Evolutionary conservation across 2,888 invertebrate species (phyloP).

Genomic region (Osmoderma eremita): DNA sequence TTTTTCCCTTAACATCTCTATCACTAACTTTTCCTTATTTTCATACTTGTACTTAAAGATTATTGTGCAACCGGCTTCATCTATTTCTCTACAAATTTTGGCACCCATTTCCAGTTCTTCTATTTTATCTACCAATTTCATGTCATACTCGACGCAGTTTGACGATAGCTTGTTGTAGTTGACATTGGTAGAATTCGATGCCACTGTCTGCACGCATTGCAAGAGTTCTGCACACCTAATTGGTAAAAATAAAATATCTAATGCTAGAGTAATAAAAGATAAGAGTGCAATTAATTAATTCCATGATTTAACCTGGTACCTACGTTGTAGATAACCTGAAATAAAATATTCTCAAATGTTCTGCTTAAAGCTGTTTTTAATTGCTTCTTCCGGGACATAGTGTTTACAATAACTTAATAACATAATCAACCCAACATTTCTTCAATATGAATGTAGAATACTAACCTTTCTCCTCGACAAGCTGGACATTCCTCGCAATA

Average conservation of each 20-base stretch:
- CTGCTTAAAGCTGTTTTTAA: too few relatives aligned
- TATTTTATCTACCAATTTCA: conserved; percentile 59
- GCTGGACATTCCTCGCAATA: conserved; percentile 81
- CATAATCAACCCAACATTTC: too few relatives aligned
- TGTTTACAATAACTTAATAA: too few relatives aligned
- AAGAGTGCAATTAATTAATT: too few relatives aligned
- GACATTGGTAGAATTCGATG: conserved; percentile 62
- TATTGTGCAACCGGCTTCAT: conserved; percentile 63
- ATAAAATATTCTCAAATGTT: too few relatives aligned
- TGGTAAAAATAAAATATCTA: background rate
- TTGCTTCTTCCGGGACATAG: too few relatives aligned
- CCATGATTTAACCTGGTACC: too few relatives aligned
- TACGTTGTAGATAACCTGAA: too few relatives aligned
- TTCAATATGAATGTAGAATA: background rate
- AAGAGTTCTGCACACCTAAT: conserved; percentile 72
- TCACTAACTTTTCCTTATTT: conserved; percentile 57
- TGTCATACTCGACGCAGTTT: conserved; percentile 56
- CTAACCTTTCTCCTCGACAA: conserved; percentile 66
- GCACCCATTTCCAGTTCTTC: conserved; percentile 49
- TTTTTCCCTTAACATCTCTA: conserved; percentile 64
- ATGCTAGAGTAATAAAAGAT: too few relatives aligned
- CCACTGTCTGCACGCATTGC: conserved; percentile 76
- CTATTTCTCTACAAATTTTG: conserved; percentile 61
- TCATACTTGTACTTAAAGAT: conserved; percentile 63
- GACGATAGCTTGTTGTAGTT: conserved; percentile 53